These are phyloP conservation scores for Struthio camelus DNA, from an alignment of 2,113 vertebrate genomes.

Conservation along the genomic window DNA sequence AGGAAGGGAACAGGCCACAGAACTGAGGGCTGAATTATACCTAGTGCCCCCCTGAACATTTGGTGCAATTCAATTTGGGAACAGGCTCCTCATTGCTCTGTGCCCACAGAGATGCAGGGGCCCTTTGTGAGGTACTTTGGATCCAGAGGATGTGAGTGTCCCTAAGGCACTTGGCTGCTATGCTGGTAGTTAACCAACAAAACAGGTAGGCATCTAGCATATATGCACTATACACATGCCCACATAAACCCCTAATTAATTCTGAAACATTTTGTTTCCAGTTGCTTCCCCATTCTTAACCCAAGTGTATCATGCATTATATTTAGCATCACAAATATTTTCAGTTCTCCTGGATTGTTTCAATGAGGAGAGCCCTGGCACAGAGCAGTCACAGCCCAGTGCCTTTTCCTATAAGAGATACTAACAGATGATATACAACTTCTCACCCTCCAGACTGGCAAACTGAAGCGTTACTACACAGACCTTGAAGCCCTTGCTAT, in stretches of 20 bases:
- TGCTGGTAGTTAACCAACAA: background rate
- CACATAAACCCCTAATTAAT: no score
- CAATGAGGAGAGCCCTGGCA: background rate
- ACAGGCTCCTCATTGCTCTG: background rate
- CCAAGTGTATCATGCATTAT: rapidly evolving
- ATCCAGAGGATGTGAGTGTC: no score
- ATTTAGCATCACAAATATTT: background rate
- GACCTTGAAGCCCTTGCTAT: constrained; percentile 95
- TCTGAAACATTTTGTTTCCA: background rate
- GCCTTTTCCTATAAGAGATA: background rate
- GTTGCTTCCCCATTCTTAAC: background rate
- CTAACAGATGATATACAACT: background rate
- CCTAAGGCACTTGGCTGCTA: background rate
- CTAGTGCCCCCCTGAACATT: no score
- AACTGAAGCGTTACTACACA: constrained; percentile 93
- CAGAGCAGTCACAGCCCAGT: background rate
- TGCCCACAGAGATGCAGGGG: background rate
- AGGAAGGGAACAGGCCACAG: no score
- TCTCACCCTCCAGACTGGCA: constrained; percentile 83
- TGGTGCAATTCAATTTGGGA: background rate
- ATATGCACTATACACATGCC: rapidly evolving
- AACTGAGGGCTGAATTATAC: no score
- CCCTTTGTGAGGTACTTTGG: background rate
- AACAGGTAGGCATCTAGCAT: background rate
- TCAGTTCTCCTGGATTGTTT: background rate